Evolutionary conservation across 2,888 invertebrate genomes (phyloP).

Genomic region (Augochlorella aurata): DNA sequence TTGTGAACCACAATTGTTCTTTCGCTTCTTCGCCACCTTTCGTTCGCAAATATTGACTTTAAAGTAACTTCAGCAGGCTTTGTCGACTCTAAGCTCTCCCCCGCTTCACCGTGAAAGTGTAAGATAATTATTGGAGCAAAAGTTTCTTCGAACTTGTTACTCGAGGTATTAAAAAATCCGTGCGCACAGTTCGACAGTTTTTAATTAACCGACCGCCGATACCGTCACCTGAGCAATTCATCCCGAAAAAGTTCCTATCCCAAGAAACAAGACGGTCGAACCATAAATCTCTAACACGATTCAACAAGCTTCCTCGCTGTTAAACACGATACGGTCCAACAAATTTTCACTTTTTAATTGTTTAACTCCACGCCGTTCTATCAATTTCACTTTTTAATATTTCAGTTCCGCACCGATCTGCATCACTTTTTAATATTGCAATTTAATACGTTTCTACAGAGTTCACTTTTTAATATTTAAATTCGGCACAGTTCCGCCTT

Average conservation of each 20-base stretch:
- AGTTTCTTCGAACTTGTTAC: neutral
- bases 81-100: neutral
- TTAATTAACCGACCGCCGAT: neutral
- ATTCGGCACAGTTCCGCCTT: neutral
- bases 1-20: neutral
- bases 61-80: neutral
- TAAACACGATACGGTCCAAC: neutral
- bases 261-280: neutral
- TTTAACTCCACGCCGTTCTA: neutral
- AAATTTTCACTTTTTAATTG: neutral
- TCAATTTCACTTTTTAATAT: neutral
- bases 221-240: neutral
- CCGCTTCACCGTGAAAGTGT: neutral
- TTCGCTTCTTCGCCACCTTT: neutral
- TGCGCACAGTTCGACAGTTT: neutral
- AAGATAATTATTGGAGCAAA: neutral
- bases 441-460: neutral
- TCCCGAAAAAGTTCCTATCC: neutral
- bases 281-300: neutral
- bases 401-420: neutral
- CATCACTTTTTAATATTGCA: neutral
- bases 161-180: neutral
- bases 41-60: neutral
- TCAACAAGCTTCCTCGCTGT: neutral
- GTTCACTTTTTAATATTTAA: neutral